phyloP scores from a whole-genome alignment of 2,888 invertebrate species.

The Panorpa germanica region DNA sequence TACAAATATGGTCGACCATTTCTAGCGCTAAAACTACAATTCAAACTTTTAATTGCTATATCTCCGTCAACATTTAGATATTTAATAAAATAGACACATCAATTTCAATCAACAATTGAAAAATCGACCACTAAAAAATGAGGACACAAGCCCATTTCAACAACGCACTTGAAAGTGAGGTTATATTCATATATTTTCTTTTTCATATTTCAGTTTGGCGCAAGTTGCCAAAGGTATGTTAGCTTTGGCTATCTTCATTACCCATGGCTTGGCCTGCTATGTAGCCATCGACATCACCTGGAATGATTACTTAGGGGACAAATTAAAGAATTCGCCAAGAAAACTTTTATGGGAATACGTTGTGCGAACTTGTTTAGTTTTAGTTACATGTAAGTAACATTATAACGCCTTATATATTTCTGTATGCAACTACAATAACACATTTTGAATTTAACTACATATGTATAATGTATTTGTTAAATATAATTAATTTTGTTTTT shows the following conservation, averaged over 20 bases:
- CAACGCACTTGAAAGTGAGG: too few relatives aligned
- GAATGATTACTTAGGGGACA: conserved; percentile 52
- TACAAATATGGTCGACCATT: too few relatives aligned
- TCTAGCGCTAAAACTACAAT: not conserved
- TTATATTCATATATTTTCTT: conserved; percentile 5
- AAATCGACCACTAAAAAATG: too few relatives aligned
- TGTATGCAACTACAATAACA: not conserved
- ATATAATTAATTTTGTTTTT: conserved; percentile 11
- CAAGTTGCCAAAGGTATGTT: conserved; percentile 53
- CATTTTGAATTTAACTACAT: too few relatives aligned
- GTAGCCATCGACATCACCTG: conserved; percentile 88
- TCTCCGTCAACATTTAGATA: not conserved
- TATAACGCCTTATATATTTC: not conserved
- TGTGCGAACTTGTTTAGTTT: conserved; percentile 55
- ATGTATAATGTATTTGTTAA: not conserved
- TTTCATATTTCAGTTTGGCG: conserved; percentile 33
- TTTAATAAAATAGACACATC: not conserved
- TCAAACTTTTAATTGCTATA: not conserved
- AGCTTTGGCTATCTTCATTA: conserved; percentile 70
- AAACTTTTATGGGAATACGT: conserved; percentile 55
- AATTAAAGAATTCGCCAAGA: conserved; percentile 36
- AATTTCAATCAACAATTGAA: too few relatives aligned
- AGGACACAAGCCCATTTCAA: too few relatives aligned
- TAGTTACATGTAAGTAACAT: conserved; percentile 63
- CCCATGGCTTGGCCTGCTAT: conserved; percentile 87